Base-by-base conservation (phyloP, 2,888 invertebrate genomes). In the Caenorhabditis sp. region DNA sequence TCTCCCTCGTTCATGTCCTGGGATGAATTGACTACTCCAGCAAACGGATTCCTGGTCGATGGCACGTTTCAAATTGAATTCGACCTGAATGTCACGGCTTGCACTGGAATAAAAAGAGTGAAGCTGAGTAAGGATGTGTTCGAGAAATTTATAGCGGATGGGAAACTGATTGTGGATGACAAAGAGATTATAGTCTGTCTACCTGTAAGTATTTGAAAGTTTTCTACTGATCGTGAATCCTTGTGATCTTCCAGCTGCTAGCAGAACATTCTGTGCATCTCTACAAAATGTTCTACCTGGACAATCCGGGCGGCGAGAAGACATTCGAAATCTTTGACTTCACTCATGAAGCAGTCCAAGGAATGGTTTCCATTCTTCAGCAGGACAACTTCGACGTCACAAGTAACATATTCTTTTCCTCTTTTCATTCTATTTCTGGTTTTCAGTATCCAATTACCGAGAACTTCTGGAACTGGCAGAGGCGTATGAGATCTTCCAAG, bases 311-410 rank as follows among this genome's bases (percentile, higher is more conserved):
- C 2, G 60, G 53, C 9, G 8, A 35, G 15, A 67, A 47, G 0
- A 37, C 58, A 11, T 67, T 74, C 15, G 64, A 74, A 5, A 60
- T 74, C 4, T 74, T 74, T 13, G 74, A 74, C 13, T 74, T 74
- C 67, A 60, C 74, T 2, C 35, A 60, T 37, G 74, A 74, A 18
- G 58, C 74, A 0, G 32, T 74, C 9, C 60, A 50, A 11, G 74
- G 74, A 28, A 74, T 74, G 74, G 58, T 74, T 5, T 65, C 51
- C n/a, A 74, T 74, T 22, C 51, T 74, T 9, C 74, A 74, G 6
- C 18, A 50, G 8, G 74, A 74, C 22, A 26, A 24, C 1, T 74
- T 67, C 40, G 67, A 67, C 1, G n/a, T 74, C 22, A 60, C 37
- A 5, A 0, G 71, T 72, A 55, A 32, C 40, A 3, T 2, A 13